Conservation (phyloP, 2,797 vertebrate genomes). For the Acanthis flammea region DNA sequence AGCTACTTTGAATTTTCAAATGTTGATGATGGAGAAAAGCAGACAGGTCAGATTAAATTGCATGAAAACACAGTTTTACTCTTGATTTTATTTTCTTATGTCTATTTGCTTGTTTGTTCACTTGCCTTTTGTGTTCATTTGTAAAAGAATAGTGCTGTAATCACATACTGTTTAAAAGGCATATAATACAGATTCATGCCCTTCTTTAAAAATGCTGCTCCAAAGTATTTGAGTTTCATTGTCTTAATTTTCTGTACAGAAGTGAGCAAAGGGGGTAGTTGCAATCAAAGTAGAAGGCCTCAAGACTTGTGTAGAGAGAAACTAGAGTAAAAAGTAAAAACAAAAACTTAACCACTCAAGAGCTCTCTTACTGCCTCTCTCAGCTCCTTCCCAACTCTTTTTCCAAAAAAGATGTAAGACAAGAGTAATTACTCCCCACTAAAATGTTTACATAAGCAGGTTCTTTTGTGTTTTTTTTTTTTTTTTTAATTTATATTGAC, state of each 20-base stretch:
- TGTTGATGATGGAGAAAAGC: not conserved
- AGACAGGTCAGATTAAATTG: not conserved
- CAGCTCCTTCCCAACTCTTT: not conserved
- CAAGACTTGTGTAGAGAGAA: not conserved
- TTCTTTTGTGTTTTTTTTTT: not conserved
- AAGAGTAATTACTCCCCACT: not conserved
- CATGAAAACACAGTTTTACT: not conserved
- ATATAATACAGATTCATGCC: not conserved
- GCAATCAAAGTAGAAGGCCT: not conserved
- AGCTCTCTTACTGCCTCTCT: not conserved
- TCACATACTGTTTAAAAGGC: not conserved
- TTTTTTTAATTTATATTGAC: not conserved
- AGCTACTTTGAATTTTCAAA: not conserved
- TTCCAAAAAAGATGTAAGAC: not conserved
- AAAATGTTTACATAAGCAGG: not conserved
- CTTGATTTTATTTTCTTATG: not conserved
- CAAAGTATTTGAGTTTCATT: not conserved
- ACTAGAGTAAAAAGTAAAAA: not conserved
- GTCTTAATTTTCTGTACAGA: not conserved
- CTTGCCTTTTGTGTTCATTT: not conserved
- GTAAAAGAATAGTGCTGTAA: not conserved
- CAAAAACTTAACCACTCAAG: not conserved
- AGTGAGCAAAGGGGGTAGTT: not conserved
- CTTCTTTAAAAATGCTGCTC: not conserved
- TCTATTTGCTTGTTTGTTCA: not conserved